phyloP scores from a whole-genome alignment of 2,888 invertebrate genomes.

The Proisotoma minuta region DNA sequence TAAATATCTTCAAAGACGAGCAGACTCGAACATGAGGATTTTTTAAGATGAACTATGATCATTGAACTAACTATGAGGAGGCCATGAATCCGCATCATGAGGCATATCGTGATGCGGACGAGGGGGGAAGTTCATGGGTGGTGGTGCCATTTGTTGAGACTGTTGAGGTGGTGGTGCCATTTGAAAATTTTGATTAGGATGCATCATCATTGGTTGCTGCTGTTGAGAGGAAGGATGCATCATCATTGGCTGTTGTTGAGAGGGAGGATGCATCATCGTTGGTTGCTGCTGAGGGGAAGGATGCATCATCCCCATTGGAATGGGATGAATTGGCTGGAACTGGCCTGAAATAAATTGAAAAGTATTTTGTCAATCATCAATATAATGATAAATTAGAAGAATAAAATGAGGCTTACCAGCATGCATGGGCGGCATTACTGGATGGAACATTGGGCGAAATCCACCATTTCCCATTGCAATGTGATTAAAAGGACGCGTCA shows the following conservation, averaged over 20 bases:
- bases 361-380: no score
- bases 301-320: not conserved
- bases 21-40: not conserved
- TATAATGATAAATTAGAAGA: no score
- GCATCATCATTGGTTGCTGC: conserved; percentile 25
- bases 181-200: conserved; percentile 13
- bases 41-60: not conserved
- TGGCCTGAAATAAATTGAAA: conserved; percentile 3
- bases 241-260: not conserved
- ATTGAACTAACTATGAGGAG: not conserved
- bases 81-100: not conserved
- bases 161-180: conserved; percentile 9
- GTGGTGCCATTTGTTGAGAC: conserved; percentile 13
- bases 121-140: not conserved
- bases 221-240: not conserved
- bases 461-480: no score
- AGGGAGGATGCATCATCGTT: conserved; percentile 2
- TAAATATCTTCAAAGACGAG: not conserved
- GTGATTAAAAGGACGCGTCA: no score
- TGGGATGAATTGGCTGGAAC: not conserved
- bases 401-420: not conserved
- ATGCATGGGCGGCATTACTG: not conserved
- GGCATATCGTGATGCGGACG: conserved; percentile 26
- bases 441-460: no score
- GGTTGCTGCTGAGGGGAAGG: not conserved